Evolutionary conservation across 1,140 invertebrate species (phyloP), one percentile per base, ranked within the genome.

Genomic region (Cepaea nemoralis): DNA sequence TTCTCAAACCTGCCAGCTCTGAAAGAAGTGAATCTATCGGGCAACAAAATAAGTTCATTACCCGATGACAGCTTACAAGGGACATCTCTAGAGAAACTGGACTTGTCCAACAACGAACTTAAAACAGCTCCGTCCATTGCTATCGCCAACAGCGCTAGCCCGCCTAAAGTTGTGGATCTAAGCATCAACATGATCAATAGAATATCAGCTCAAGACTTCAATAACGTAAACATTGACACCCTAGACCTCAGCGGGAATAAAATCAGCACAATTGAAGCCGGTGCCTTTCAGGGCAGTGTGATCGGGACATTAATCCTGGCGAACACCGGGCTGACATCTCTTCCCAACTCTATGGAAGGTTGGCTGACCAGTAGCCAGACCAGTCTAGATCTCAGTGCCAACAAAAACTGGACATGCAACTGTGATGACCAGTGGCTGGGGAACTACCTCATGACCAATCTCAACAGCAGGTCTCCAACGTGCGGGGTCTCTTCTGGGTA

Each of bases 351-450:
- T 6, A 80, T 86, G 80, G 37, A 80, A 42, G 48, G 27, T 1
- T 80, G 84, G 78, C 70, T 86, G n/a, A 75, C 67, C 67, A 55
- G 63, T 48, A 79, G 78, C 40, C 55, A 79, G 33, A 76, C 50
- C 10, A 22, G 82, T 12, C 19, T 86, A 48, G 66, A 67, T 22
- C 63, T 84, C 71, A 40, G 37, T 24, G 66, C 33, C 24, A 59
- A 75, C 37, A 71, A 48, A 48, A 78, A 76, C 33, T 86, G 86
- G 85, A 24, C 55, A 39, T 89, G 88, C 81, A 82, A 86, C 83
- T 89, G 88, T 83, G 74, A 73, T 42, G 69, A 84, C 19, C 48
- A 85, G 33, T 88, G 88, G 88, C 40, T 89, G 73, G 73, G 83
- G 14, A 63, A 75, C 0, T 86, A 83, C 67, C 48, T 88, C 0